phyloP scores from a whole-genome alignment of 1,140 invertebrate genomes.

The Mercenaria mercenaria region DNA sequence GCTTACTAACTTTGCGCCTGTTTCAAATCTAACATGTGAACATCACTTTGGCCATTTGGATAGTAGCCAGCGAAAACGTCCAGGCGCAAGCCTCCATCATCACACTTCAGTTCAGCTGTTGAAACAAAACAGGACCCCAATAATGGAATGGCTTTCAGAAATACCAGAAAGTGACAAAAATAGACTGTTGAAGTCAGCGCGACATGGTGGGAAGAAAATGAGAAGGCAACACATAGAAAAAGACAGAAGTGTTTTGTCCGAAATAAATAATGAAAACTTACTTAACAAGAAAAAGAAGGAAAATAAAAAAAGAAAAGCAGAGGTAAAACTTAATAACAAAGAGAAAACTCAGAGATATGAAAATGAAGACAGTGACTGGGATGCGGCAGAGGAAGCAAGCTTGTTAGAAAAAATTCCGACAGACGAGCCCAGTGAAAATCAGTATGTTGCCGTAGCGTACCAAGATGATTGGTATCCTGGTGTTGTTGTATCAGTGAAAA shows the following conservation, averaged over 20 bases:
- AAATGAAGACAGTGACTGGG: not conserved
- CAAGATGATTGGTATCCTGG: no score
- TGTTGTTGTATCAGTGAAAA: no score
- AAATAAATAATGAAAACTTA: slow-evolving; percentile 1
- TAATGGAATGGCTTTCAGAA: not conserved
- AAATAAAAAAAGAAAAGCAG: not conserved
- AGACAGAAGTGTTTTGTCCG: not conserved
- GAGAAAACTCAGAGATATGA: not conserved
- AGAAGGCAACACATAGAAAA: slow-evolving; percentile 1
- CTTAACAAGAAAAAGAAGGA: not conserved
- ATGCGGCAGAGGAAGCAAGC: no score
- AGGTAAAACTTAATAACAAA: not conserved
- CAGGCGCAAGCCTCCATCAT: not conserved
- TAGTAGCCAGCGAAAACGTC: slow-evolving; percentile 12
- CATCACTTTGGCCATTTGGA: slow-evolving; percentile 45
- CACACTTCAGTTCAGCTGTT: slow-evolving; percentile 2
- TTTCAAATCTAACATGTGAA: slow-evolving; percentile 4
- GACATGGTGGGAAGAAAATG: not conserved
- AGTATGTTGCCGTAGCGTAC: no score
- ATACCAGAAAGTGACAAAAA: not conserved
- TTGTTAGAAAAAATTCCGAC: no score
- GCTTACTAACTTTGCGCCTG: not conserved
- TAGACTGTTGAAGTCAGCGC: not conserved
- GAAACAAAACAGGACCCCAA: slow-evolving; percentile 11
- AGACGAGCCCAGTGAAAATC: no score